These are phyloP conservation scores for Drosophila murphyi DNA, from an alignment of 1,140 invertebrate genomes.

Conservation along the genomic window DNA sequence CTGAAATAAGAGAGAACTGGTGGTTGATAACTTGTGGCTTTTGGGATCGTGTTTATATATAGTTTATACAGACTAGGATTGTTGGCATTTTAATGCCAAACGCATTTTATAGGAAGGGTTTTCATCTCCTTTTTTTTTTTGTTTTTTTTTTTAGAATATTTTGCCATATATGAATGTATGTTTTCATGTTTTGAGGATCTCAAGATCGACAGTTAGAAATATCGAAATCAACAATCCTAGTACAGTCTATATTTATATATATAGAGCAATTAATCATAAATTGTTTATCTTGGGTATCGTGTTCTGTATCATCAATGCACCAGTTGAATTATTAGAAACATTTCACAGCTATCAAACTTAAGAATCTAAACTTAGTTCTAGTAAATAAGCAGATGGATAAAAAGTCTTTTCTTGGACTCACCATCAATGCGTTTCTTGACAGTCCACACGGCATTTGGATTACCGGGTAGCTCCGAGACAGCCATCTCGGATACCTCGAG, in stretches of 20 bases:
- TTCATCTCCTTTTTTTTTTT: background rate
- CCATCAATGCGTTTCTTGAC: conserved; percentile 96
- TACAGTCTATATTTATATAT: conserved; percentile 59
- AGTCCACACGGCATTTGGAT: conserved; percentile 99
- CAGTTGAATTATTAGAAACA: conserved; percentile 73
- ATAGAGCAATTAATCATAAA: conserved; percentile 45
- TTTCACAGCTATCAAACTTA: conserved; percentile 55
- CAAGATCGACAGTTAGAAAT: background rate
- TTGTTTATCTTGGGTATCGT: conserved; percentile 29
- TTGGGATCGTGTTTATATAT: conserved; percentile 63
- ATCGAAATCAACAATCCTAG: conserved; percentile 39
- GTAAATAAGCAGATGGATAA: conserved; percentile 1
- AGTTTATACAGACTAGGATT: conserved; percentile 40
- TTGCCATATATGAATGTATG: too few species aligned
- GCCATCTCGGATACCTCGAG: conserved; percentile 99
- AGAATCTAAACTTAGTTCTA: conserved; percentile 37
- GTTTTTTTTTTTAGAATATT: background rate
- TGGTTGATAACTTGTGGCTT: conserved; percentile 87
- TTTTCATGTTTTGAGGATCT: background rate
- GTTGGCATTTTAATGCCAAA: conserved; percentile 11
- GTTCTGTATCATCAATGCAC: conserved; percentile 78
- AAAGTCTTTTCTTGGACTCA: conserved; percentile 59
- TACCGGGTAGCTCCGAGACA: conserved; percentile 99
- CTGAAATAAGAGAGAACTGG: conserved; percentile 89
- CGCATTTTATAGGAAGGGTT: background rate